These are phyloP conservation scores for Lipophrys pholis DNA, from an alignment of 2,113 vertebrate species.

Conservation along the genomic window DNA sequence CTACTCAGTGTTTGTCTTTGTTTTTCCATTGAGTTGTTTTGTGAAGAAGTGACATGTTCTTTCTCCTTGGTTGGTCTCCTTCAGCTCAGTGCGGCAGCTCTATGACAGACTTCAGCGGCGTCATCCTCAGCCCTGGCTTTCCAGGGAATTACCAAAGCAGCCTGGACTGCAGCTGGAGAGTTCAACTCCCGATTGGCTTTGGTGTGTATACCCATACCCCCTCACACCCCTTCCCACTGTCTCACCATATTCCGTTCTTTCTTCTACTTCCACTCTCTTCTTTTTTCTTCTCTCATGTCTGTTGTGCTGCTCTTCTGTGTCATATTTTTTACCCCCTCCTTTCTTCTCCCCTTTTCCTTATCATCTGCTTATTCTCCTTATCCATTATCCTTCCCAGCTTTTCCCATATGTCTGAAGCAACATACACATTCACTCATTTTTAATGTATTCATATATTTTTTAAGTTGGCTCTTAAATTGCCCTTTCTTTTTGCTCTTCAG, in stretches of 20 bases:
- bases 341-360: not conserved
- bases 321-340: not conserved
- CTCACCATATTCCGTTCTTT: not conserved
- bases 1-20: constrained; percentile 45
- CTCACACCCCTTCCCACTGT: not conserved
- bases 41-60: constrained; percentile 68
- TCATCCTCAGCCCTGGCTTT: constrained; percentile 96
- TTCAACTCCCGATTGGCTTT: constrained; percentile 93
- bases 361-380: not conserved
- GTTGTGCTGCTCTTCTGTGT: constrained; percentile 2
- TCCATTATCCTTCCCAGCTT: not conserved
- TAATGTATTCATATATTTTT: constrained; percentile 10
- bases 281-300: not conserved
- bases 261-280: not conserved
- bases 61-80: constrained; percentile 74
- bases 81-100: constrained; percentile 94
- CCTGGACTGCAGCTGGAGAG: constrained; percentile 96
- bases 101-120: constrained; percentile 92
- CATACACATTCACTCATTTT: not conserved
- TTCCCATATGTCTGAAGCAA: not conserved
- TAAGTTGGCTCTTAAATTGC: constrained; percentile 2
- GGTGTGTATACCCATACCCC: constrained; percentile 80
- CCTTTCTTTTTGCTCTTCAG: constrained; percentile 77
- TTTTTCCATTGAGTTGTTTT: constrained; percentile 38
- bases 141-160: constrained; percentile 98